Evolutionary conservation across 2,797 vertebrate genomes (phyloP), one percentile per base, ranked within the genome.

Genomic region (Scolopax rusticola): DNA sequence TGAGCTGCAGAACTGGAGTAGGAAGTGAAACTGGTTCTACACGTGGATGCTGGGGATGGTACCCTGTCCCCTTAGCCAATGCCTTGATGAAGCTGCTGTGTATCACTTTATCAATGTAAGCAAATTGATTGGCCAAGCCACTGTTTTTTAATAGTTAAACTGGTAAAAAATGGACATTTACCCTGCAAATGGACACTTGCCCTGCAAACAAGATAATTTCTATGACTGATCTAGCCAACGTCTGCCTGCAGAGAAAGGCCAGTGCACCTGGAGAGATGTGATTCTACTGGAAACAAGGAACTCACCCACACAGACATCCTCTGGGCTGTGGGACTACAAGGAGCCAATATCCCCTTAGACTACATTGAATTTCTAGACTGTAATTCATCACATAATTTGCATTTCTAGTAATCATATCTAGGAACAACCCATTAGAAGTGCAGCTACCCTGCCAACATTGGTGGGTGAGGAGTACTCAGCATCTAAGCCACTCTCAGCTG

Each of bases 371-470:
- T 82, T 84, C 74, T 74, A 67, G 71, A 84, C 32, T 15, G 36
- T 15, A 81, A 11, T 19, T 68, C 25, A 61, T 87, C 30, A 30
- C 32, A 23, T 32, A 73, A 74, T 56, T 74, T 65, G 23, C 17
- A 67, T 56, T 56, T 84, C 24, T 30, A 36, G n/a, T 25, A 59
- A 60, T 18, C 10, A 25, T n/a, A 74, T 16, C 53, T 25, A 59
- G 67, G 69, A 76, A 76, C 25, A 73, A 70, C 16, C 41, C 0
- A 0, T 51, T 33, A 77, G 81, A 91, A 92, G 57, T n/a, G 40
- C 67, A 73, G 32, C 63, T 63, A 32, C 25, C 14, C 9, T 0
- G 0, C 24, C 32, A 84, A 0, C 9, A 28, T 3, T 19, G 36
- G 36, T 51, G 63, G 33, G 30, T 63, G 61, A 71, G 17, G 48